A percentile compares a stretch with the other conserved stretches of the same genome.
These are phyloP conservation scores for Anguilla rostrata DNA, from an alignment of 2,113 vertebrate species.

Conservation along the genomic window DNA sequence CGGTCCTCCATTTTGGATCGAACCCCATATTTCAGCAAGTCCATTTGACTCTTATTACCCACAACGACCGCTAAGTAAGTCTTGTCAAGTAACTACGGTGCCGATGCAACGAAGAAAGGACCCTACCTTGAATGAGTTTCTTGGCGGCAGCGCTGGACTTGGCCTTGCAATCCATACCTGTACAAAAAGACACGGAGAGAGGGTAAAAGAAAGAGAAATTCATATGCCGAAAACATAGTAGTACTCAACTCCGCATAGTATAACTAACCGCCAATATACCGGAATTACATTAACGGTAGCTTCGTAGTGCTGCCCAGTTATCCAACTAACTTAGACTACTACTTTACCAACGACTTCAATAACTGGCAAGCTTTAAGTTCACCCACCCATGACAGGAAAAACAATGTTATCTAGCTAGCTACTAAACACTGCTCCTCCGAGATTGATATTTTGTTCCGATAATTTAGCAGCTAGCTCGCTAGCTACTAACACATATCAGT, in stretches of 20 bases:
- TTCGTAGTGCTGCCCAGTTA: background rate
- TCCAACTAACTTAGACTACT: background rate
- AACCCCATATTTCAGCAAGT: too few species aligned
- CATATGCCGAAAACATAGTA: background rate
- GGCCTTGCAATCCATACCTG: constrained; percentile 83
- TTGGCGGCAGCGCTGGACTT: constrained; percentile 75
- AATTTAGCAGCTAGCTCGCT: too few species aligned
- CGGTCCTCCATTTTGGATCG: background rate
- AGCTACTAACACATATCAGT: too few species aligned
- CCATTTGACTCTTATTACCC: too few species aligned
- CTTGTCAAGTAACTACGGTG: too few species aligned
- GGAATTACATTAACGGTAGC: background rate
- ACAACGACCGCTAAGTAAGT: too few species aligned
- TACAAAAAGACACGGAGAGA: constrained; percentile 20
- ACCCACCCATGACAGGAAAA: too few species aligned
- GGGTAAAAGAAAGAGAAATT: background rate
- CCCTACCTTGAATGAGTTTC: constrained; percentile 89
- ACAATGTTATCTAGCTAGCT: too few species aligned
- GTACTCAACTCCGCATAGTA: background rate
- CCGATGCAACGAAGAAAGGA: too few species aligned
- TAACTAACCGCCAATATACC: background rate
- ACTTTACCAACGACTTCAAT: background rate
- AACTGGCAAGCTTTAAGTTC: too few species aligned
- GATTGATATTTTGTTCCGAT: too few species aligned
- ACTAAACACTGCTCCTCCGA: too few species aligned